These are phyloP conservation scores for Papilio polyxenes DNA, from an alignment of 1,140 invertebrate genomes.

Conservation along the genomic window DNA sequence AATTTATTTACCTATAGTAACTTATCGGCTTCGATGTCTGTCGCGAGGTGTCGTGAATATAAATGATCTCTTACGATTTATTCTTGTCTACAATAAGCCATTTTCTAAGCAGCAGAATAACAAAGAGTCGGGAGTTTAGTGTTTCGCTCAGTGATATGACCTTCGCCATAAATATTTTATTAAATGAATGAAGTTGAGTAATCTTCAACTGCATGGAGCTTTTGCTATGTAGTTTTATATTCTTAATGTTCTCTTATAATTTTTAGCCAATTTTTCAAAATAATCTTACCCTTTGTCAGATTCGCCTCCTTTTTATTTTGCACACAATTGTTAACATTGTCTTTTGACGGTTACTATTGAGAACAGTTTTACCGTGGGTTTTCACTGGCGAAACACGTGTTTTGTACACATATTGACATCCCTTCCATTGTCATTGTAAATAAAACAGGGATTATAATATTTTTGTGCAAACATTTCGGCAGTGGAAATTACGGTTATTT, in stretches of 20 bases:
- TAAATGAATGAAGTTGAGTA: neutral
- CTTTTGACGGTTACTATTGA: too few relatives aligned
- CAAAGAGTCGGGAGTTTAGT: neutral
- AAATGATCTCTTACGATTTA: neutral
- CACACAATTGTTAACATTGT: too few relatives aligned
- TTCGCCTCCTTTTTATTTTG: too few relatives aligned
- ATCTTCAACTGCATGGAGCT: neutral
- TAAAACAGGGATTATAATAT: too few relatives aligned
- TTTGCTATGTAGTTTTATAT: neutral
- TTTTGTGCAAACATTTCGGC: too few relatives aligned
- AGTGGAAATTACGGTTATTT: too few relatives aligned
- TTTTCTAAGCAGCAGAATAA: conserved; percentile 5
- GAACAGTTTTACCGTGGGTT: too few relatives aligned
- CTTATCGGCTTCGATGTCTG: neutral
- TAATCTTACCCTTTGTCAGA: too few relatives aligned
- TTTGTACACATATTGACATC: too few relatives aligned
- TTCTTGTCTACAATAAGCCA: conserved; percentile 4
- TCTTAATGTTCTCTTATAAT: neutral
- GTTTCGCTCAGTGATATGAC: neutral
- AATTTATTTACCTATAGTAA: conserved; percentile 20
- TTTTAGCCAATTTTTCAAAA: too few relatives aligned
- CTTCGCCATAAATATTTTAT: conserved; percentile 25
- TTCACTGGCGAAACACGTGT: too few relatives aligned
- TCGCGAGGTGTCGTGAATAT: conserved; percentile 21
- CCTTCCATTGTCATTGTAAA: too few relatives aligned